phyloP scores from a whole-genome alignment of 1,140 invertebrate genomes.

The Heliconius melpomene region DNA sequence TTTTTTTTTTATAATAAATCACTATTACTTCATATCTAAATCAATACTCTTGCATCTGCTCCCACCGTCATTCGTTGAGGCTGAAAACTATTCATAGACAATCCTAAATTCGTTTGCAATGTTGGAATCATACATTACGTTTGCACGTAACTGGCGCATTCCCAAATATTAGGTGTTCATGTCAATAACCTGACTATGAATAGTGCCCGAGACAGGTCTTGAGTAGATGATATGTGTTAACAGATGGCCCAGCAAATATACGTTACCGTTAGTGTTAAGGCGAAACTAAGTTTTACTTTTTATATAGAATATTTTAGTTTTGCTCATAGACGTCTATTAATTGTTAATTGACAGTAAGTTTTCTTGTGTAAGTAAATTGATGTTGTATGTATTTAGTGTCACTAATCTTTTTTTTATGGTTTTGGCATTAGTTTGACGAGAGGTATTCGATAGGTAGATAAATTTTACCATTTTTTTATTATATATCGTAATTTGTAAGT shows the following conservation, averaged over 20 bases:
- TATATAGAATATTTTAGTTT: neutral
- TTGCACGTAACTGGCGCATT: slow-evolving; percentile 34
- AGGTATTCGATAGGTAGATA: no score
- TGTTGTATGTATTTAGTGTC: no score
- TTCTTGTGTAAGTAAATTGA: neutral
- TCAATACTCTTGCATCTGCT: neutral
- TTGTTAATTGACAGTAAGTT: neutral
- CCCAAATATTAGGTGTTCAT: slow-evolving; percentile 35
- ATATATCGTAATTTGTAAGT: no score
- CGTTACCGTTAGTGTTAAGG: neutral
- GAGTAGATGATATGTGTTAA: neutral
- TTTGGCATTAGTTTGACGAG: no score
- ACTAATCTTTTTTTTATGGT: no score
- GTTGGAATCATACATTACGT: slow-evolving; percentile 30
- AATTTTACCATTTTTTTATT: no score
- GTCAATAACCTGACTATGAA: slow-evolving; percentile 42
- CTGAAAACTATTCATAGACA: slow-evolving; percentile 36
- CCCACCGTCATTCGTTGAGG: neutral
- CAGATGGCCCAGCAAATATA: neutral
- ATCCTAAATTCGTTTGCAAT: slow-evolving; percentile 34
- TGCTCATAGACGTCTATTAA: neutral
- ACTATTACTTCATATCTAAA: neutral
- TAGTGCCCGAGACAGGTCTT: neutral
- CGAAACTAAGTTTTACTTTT: neutral
- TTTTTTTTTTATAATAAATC: no score